Evolutionary conservation across 2,888 invertebrate species (phyloP).

Genomic region (Diplolepis rosae): DNA sequence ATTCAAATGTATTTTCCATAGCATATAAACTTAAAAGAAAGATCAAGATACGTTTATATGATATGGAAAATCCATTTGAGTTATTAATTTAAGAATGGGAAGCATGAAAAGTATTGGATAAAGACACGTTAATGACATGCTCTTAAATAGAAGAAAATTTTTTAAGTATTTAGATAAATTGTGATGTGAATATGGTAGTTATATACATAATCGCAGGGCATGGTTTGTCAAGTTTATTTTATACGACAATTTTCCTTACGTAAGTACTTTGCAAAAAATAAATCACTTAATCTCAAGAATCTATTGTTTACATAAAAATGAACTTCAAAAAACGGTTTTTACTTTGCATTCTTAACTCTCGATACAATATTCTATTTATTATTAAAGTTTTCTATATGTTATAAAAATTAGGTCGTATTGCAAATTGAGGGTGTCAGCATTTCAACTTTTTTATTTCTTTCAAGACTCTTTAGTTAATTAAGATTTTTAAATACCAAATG

Average conservation of each 20-base stretch:
- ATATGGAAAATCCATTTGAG: too few relatives aligned
- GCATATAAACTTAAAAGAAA: too few relatives aligned
- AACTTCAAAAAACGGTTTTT: background rate
- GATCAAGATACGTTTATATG: too few relatives aligned
- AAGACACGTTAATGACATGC: too few relatives aligned
- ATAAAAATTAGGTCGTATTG: background rate
- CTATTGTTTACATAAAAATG: background rate
- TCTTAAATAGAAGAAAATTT: too few relatives aligned
- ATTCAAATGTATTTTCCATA: too few relatives aligned
- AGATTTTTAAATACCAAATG: background rate
- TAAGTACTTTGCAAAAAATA: slow-evolving; percentile 7
- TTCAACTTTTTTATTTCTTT: background rate
- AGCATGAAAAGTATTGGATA: too few relatives aligned
- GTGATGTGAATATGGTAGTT: background rate
- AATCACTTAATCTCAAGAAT: background rate
- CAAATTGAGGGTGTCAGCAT: background rate
- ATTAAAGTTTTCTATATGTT: background rate
- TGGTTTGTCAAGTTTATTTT: background rate
- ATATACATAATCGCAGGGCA: background rate
- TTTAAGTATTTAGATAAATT: slow-evolving; percentile 15
- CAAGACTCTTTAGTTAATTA: background rate
- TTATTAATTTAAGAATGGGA: too few relatives aligned
- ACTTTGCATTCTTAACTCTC: background rate
- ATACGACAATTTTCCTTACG: slow-evolving; percentile 10
- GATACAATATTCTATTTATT: background rate